These are phyloP conservation scores for Orthosia gracilis DNA, from an alignment of 2,888 invertebrate species.

Conservation along the genomic window DNA sequence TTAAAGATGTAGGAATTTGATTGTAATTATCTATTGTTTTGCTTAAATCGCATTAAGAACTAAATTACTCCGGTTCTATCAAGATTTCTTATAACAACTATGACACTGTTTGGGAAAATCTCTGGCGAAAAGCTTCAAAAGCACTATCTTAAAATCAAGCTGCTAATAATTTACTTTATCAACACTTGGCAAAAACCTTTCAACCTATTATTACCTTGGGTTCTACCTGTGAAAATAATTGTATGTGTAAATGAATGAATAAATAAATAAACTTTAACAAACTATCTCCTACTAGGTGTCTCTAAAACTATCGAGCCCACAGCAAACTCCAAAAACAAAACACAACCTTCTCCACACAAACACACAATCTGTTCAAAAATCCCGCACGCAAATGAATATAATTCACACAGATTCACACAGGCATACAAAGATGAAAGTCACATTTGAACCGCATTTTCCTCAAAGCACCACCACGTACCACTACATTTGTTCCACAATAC, in stretches of 20 bases:
- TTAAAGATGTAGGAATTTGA: too few species aligned
- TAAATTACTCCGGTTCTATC: not conserved
- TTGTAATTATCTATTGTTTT: too few species aligned
- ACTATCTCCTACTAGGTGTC: not conserved
- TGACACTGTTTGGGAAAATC: not conserved
- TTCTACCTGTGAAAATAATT: too few species aligned
- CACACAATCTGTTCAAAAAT: conserved; percentile 18
- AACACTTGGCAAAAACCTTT: too few species aligned
- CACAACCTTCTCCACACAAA: not conserved
- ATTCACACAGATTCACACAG: conserved; percentile 39
- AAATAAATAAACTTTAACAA: too few species aligned
- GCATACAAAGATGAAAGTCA: conserved; percentile 27
- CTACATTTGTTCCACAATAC: conserved; percentile 59
- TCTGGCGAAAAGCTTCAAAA: not conserved
- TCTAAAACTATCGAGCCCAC: too few species aligned
- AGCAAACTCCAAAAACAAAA: not conserved
- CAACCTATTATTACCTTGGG: too few species aligned
- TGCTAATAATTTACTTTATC: not conserved
- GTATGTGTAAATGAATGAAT: too few species aligned
- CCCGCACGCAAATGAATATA: conserved; percentile 31
- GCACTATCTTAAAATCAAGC: not conserved
- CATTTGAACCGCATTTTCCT: conserved; percentile 44
- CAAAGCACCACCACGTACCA: conserved; percentile 41
- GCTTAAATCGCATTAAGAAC: not conserved
- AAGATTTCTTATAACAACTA: not conserved